Percentiles rank a stretch among this genome's conserved stretches.
Conservation (phyloP, 1,140 invertebrate species). For the Brachionus rubens region DNA sequence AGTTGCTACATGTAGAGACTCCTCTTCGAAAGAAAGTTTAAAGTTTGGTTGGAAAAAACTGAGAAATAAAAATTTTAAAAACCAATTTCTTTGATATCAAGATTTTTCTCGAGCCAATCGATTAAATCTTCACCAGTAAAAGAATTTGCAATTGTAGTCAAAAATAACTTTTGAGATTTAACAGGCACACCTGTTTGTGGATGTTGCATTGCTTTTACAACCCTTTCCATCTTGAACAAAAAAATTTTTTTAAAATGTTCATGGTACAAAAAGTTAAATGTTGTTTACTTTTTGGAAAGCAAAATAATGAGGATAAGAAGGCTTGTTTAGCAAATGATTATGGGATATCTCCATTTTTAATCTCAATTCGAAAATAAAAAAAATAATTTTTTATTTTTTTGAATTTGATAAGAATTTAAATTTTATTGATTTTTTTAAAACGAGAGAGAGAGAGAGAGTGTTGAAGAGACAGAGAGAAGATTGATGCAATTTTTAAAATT, state of each 20-base stretch:
- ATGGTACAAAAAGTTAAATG: neutral
- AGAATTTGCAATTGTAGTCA: slow-evolving; percentile 35
- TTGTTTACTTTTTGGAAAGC: slow-evolving; percentile 45
- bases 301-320: slow-evolving; percentile 28
- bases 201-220: slow-evolving; percentile 43
- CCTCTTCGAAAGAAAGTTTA: slow-evolving; percentile 1
- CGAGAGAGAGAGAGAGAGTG: too few species aligned
- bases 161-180: slow-evolving; percentile 29
- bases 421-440: too few species aligned
- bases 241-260: neutral
- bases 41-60: too few species aligned
- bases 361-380: neutral
- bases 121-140: slow-evolving; percentile 45
- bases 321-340: slow-evolving; percentile 27
- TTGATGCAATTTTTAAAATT: too few species aligned
- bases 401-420: neutral
- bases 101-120: slow-evolving; percentile 5
- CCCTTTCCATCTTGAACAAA: slow-evolving; percentile 22
- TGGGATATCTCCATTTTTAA: slow-evolving; percentile 29
- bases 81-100: slow-evolving; percentile 23
- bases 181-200: slow-evolving; percentile 23
- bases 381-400: neutral
- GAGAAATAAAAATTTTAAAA: too few species aligned
- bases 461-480: too few species aligned
- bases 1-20: slow-evolving; percentile 35